Evolutionary conservation across 2,113 vertebrate species (phyloP).

Genomic region (Tupaia chinensis): DNA sequence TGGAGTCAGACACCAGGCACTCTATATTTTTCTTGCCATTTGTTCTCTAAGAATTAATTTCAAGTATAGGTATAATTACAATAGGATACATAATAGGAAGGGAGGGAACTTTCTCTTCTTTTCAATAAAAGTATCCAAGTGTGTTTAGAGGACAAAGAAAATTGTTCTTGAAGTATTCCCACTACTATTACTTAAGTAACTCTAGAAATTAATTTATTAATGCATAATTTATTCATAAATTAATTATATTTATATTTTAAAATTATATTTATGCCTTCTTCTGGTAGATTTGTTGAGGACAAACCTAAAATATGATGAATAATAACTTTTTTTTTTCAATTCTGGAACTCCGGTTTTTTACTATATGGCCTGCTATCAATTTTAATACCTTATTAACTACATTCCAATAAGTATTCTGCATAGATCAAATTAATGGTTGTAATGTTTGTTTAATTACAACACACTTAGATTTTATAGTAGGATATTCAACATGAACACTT

Average conservation of each 20-base stretch:
- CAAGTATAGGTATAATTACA: background rate
- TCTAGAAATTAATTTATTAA: background rate
- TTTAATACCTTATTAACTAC: background rate
- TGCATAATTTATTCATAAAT: background rate
- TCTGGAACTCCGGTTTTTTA: background rate
- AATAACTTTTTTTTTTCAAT: background rate
- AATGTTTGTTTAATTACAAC: slow-evolving; percentile 69
- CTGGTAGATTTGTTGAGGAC: background rate
- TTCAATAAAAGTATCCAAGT: background rate
- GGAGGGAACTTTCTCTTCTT: background rate
- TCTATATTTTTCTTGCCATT: background rate
- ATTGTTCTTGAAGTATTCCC: background rate
- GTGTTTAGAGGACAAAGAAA: background rate
- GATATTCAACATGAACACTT: slow-evolving; percentile 56
- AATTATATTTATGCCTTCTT: background rate
- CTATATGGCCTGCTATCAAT: background rate
- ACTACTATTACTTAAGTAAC: background rate
- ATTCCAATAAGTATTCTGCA: slow-evolving; percentile 31
- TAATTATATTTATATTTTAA: background rate
- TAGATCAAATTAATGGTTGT: slow-evolving; percentile 44
- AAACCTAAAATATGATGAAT: background rate
- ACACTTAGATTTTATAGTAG: slow-evolving; percentile 57
- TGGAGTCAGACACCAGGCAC: background rate
- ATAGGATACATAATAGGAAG: background rate
- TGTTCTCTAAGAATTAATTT: background rate